Base-by-base conservation (phyloP, 2,888 invertebrate genomes). In the Pegoplata infirma region DNA sequence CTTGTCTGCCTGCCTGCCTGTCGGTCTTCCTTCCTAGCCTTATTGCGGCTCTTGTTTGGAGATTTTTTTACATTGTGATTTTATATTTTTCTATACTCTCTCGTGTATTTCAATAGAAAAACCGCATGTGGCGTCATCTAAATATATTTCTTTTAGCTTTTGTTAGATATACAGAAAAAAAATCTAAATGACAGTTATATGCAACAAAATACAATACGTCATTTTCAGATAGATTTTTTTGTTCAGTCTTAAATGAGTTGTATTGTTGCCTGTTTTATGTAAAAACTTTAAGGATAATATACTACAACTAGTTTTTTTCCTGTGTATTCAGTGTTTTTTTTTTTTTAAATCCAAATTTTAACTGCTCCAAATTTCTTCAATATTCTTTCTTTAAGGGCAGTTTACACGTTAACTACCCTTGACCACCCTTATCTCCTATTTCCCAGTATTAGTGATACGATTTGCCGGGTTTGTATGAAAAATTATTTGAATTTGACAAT, bases 41-140 rank as follows among this genome's bases (percentile, higher is more conserved):
- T n/a, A 40, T 40, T 40, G 36, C 36, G 36, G 8, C 36, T 40
- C 2, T 40, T 40, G 36, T 40, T 40, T 40, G n/a, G 36, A 40
- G 2, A 40, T 2, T 40, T n/a, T n/a, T n/a, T 40, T 7, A n/a
- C 23, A 58, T 21, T n/a, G n/a, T 17, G 2, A 0, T 56, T 32
- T n/a, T 17, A 4, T 1, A 5, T n/a, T 32, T 17, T 12, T n/a
- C 19, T 36, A 40, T 56, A 21, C n/a, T 58, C 25, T 73, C 23
- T 59, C 40, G 6, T 59, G 53, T 64, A 69, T 64, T 78, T 69
- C 64, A 47, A 74, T 69, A 46, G 73, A 69, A 59, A 59, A 78
- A 59, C 73, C 78, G 64, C 78, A 78, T 78, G 78, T 69, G 78
- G 74, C 46, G 53, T 78, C 46, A 73, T 59, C 51, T 64, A 63